A percentile compares a stretch with the other conserved stretches of the same genome.
Conservation (phyloP, 2,888 invertebrate genomes). For the Pardosa pseudoannulata region DNA sequence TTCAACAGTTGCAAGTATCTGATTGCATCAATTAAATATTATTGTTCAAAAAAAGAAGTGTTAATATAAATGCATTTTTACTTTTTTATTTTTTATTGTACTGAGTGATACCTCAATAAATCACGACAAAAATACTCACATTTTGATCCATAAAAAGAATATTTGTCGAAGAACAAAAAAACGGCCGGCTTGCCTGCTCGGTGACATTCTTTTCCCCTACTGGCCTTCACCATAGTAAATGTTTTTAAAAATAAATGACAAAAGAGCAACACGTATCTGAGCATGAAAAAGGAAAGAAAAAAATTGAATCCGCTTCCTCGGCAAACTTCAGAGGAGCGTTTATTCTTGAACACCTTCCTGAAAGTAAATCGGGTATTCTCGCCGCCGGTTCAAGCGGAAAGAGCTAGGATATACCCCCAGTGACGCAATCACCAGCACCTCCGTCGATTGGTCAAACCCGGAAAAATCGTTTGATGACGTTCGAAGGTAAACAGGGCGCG, state of each 20-base stretch:
- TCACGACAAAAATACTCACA: not conserved
- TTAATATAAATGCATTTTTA: no score
- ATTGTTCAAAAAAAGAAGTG: no score
- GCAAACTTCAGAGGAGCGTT: not conserved
- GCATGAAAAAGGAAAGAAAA: not conserved
- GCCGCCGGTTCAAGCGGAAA: not conserved
- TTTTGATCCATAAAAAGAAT: not conserved
- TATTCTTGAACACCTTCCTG: not conserved
- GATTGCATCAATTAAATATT: no score
- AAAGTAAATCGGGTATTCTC: conserved; percentile 4
- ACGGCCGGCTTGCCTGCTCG: not conserved
- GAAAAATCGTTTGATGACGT: conserved; percentile 13
- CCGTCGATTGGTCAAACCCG: not conserved
- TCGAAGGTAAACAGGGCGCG: not conserved
- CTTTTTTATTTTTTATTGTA: no score
- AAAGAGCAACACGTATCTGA: not conserved
- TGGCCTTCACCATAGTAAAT: not conserved
- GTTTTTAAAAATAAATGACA: not conserved
- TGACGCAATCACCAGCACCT: not conserved
- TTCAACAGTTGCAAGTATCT: no score
- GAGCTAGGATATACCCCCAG: conserved; percentile 6
- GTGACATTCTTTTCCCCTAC: not conserved
- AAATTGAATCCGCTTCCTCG: not conserved
- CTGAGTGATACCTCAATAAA: no score
- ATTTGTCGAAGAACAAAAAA: not conserved